Conservation (phyloP, 1,140 invertebrate genomes). For the Papilio aristodemus region DNA sequence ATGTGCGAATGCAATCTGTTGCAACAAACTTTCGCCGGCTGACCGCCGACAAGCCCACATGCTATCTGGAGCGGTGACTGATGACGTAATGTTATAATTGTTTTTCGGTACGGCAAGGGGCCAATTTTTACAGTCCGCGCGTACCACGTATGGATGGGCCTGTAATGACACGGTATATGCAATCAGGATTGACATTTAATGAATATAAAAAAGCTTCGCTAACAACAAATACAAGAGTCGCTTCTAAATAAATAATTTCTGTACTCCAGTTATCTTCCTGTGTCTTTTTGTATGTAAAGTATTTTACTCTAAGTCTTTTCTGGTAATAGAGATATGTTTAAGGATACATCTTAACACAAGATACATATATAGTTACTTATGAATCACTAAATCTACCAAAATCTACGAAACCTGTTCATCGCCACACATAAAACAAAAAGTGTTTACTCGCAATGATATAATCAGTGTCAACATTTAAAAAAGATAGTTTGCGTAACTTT, state of each 20-base stretch:
- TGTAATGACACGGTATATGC: not conserved
- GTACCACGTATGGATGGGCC: constrained; percentile 6
- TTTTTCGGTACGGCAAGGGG: constrained; percentile 19
- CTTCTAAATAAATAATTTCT: too few relatives aligned
- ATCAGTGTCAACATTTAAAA: not conserved
- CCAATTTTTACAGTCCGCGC: constrained; percentile 19
- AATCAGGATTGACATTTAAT: not conserved
- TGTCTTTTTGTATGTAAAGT: too few relatives aligned
- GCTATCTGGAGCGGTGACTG: constrained; percentile 45
- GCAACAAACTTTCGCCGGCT: constrained; percentile 29
- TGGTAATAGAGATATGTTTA: too few relatives aligned
- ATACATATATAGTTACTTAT: too few relatives aligned
- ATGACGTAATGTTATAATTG: constrained; percentile 37
- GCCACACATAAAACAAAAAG: not conserved
- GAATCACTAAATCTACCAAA: too few relatives aligned
- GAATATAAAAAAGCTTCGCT: too few relatives aligned
- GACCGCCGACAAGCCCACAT: constrained; percentile 38
- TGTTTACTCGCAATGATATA: not conserved
- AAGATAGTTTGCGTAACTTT: not conserved
- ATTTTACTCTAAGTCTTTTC: too few relatives aligned
- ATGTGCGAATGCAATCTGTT: constrained; percentile 33
- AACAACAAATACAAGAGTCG: too few relatives aligned
- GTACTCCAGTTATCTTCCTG: too few relatives aligned
- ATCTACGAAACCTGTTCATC: not conserved
- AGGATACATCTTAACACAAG: too few relatives aligned